Conservation (phyloP, 2,113 vertebrate species). For the Podarcis raffonei region DNA sequence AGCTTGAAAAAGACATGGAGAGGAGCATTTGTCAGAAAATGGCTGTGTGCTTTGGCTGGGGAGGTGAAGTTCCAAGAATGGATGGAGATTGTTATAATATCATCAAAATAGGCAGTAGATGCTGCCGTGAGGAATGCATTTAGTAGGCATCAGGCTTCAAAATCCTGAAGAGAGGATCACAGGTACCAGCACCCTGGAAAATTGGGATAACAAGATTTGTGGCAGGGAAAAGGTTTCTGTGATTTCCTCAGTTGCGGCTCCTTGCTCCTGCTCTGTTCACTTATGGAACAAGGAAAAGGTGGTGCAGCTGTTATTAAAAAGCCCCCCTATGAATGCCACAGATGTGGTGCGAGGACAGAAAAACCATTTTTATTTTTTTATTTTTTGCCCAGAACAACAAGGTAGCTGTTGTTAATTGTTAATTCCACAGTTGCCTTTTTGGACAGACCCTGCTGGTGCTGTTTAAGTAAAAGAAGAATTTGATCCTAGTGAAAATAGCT, state of each 20-base stretch:
- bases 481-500: conserved; percentile 29
- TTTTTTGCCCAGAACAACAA: rapidly evolving
- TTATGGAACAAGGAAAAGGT: not conserved
- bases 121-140: too few species aligned
- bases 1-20: too few species aligned
- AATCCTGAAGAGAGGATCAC: not conserved
- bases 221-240: not conserved
- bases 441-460: not conserved
- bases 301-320: not conserved
- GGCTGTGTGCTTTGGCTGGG: too few species aligned
- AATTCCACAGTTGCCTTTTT: not conserved
- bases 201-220: not conserved
- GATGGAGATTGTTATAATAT: too few species aligned
- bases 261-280: too few species aligned
- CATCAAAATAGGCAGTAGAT: too few species aligned
- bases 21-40: too few species aligned
- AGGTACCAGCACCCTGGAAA: not conserved
- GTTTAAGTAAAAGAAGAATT: conserved; percentile 25
- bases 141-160: not conserved
- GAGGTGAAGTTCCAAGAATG: too few species aligned
- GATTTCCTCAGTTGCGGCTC: not conserved
- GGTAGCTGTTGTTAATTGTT: not conserved
- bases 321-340: not conserved
- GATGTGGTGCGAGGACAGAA: not conserved
- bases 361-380: not conserved